These are phyloP conservation scores for Nemotelus pantherinus DNA, from an alignment of 2,888 invertebrate genomes.

Conservation along the genomic window DNA sequence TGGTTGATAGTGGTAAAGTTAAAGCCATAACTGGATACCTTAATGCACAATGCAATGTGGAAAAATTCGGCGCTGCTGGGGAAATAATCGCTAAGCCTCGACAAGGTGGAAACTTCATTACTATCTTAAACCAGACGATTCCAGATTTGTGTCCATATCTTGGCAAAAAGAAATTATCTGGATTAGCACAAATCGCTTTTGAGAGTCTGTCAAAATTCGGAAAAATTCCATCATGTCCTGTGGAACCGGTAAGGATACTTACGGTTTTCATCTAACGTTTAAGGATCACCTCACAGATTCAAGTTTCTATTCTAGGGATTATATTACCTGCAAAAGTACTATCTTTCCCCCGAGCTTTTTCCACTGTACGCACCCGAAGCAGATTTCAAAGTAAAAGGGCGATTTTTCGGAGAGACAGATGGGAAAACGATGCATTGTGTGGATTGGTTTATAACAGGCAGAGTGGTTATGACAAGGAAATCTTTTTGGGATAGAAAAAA, in stretches of 20 bases:
- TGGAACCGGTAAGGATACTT: not conserved
- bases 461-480: not conserved
- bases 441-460: not conserved
- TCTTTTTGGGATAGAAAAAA: not conserved
- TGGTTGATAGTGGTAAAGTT: not conserved
- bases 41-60: not conserved
- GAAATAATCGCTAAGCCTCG: not conserved
- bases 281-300: too few species aligned
- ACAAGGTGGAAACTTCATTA: not conserved
- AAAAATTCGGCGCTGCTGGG: not conserved
- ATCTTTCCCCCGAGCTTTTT: slow-evolving; percentile 1
- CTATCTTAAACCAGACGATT: not conserved
- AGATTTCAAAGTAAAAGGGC: not conserved
- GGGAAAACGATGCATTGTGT: not conserved
- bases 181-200: slow-evolving; percentile 6
- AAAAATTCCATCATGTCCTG: slow-evolving; percentile 1
- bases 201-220: not conserved
- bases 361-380: slow-evolving; percentile 4
- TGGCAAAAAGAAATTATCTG: not conserved
- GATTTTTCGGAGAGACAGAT: not conserved
- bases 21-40: slow-evolving; percentile 1
- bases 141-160: not conserved
- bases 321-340: not conserved
- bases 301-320: not conserved
- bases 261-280: not conserved